These are phyloP conservation scores for Mimumesa dahlbomi DNA, from an alignment of 2,888 invertebrate species.

Conservation along the genomic window DNA sequence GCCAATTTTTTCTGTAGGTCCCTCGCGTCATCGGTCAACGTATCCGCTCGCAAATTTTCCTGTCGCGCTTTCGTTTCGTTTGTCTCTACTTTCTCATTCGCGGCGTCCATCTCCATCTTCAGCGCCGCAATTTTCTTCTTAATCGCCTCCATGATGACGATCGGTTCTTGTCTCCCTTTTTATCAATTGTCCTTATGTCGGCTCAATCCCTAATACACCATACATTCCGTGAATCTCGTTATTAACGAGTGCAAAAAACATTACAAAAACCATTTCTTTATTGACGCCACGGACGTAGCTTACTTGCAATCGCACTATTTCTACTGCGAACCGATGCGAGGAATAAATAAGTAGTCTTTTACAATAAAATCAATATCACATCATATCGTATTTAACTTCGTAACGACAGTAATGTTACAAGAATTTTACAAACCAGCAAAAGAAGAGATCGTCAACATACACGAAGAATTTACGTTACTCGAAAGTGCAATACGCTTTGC, in stretches of 20 bases:
- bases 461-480: too few species aligned
- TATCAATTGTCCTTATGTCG: conserved; percentile 21
- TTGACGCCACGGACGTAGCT: not conserved
- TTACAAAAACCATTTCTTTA: not conserved
- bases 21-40: conserved; percentile 94
- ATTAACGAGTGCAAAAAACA: not conserved
- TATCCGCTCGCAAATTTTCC: conserved; percentile 78
- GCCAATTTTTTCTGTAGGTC: conserved; percentile 97
- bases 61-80: conserved; percentile 85
- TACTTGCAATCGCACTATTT: conserved; percentile 3
- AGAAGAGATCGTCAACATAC: too few species aligned
- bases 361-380: too few species aligned
- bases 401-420: too few species aligned
- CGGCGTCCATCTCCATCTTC: conserved; percentile 88
- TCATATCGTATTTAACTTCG: too few species aligned
- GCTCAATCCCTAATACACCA: conserved; percentile 9
- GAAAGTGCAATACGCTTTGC: too few species aligned
- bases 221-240: not conserved
- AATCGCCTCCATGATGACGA: conserved; percentile 85
- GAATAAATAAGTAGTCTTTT: too few species aligned
- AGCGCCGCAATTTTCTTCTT: conserved; percentile 89
- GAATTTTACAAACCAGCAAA: too few species aligned
- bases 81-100: conserved; percentile 85
- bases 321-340: not conserved
- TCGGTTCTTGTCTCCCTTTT: conserved; percentile 26